Percentiles rank a stretch among this genome's conserved stretches.
phyloP scores from a whole-genome alignment of 64 coral and sea anemone species.

The Montipora sp. region DNA sequence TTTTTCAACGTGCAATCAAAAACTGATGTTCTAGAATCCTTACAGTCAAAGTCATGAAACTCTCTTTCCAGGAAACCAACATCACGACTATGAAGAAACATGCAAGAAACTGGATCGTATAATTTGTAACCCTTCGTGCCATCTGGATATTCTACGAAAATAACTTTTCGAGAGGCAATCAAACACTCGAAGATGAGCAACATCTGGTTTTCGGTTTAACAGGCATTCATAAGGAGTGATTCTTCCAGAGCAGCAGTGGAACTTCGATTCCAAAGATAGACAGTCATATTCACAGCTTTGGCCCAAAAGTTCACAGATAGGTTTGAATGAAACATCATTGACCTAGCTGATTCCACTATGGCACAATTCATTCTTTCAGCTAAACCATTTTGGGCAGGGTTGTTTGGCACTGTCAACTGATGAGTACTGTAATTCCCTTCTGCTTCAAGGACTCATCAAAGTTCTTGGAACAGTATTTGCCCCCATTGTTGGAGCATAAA shows the following conservation, averaged over 20 bases:
- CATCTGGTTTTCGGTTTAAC: conserved; percentile 44
- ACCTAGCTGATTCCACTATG: conserved; percentile 47
- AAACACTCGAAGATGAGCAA: conserved; percentile 38
- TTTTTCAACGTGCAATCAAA: too few relatives aligned
- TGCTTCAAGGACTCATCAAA: conserved; percentile 59
- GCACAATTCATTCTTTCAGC: conserved; percentile 41
- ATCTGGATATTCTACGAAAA: too few relatives aligned
- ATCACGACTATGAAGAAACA: too few relatives aligned
- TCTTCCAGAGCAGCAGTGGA: conserved; percentile 32
- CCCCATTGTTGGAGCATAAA: conserved; percentile 58
- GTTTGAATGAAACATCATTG: conserved; percentile 11
- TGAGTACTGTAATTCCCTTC: conserved; percentile 37
- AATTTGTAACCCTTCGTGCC: too few relatives aligned
- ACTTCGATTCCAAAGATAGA: conserved; percentile 55
- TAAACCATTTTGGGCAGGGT: conserved; percentile 56
- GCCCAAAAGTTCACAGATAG: conserved; percentile 52
- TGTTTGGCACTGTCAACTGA: conserved; percentile 55
- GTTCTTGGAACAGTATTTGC: conserved; percentile 45
- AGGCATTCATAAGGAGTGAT: conserved; percentile 57
- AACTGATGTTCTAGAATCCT: too few relatives aligned
- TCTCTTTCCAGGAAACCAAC: too few relatives aligned
- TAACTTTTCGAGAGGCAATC: conserved; percentile 4
- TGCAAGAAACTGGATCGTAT: too few relatives aligned
- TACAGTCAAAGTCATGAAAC: too few relatives aligned
- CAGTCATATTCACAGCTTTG: conserved; percentile 63